Evolutionary conservation across 2,797 vertebrate genomes (phyloP).

Genomic region (Cyprinodon diabolis): DNA sequence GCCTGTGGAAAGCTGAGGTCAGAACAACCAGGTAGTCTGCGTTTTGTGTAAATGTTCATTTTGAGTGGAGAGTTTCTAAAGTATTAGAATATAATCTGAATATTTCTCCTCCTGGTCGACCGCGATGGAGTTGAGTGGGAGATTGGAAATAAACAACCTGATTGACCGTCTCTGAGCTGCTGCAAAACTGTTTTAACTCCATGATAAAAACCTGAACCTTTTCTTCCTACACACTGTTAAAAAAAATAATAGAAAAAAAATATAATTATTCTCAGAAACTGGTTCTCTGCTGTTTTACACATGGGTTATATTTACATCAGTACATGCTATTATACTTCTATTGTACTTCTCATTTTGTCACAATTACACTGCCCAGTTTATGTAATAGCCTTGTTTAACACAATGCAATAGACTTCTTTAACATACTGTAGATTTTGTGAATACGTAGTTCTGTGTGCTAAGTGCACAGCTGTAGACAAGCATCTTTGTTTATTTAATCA

Average conservation of each 20-base stretch:
- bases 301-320: not conserved
- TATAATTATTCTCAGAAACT: constrained; percentile 25
- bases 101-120: not conserved
- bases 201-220: constrained; percentile 40
- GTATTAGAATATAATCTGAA: not conserved
- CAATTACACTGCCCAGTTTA: not conserved
- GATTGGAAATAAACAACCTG: constrained; percentile 16
- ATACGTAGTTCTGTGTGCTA: not conserved
- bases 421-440: not conserved
- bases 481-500: no score
- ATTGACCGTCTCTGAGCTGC: constrained; percentile 32
- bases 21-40: not conserved
- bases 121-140: constrained; percentile 22
- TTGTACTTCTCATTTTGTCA: not conserved
- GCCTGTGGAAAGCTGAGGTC: not conserved
- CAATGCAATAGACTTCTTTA: no score
- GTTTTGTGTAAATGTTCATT: not conserved
- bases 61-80: not conserved
- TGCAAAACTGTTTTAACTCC: constrained; percentile 36
- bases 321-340: not conserved
- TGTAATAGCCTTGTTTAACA: not conserved
- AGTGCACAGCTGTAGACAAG: not conserved
- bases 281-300: not conserved
- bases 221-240: constrained; percentile 39
- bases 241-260: constrained; percentile 27